Conservation (phyloP, 2,888 invertebrate genomes). For the Polylopha cassiicola region DNA sequence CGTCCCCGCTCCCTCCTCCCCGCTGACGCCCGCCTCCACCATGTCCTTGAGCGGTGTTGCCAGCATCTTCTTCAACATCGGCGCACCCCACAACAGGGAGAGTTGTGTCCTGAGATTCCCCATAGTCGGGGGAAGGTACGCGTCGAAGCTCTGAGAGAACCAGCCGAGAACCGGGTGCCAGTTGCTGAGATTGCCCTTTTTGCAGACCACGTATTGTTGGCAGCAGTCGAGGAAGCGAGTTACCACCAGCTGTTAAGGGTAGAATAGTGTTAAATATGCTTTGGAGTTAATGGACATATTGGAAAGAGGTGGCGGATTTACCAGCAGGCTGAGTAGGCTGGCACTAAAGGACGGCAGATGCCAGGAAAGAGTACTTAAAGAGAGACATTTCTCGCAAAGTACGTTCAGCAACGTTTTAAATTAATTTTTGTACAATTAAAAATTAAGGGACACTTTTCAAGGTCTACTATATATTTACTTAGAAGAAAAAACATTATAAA, state of each 20-base stretch:
- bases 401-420: too few species aligned
- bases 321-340: too few species aligned
- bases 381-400: too few species aligned
- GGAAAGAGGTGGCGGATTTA: too few species aligned
- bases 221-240: slow-evolving; percentile 92
- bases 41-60: slow-evolving; percentile 70
- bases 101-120: slow-evolving; percentile 82
- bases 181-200: slow-evolving; percentile 93
- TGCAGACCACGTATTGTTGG: slow-evolving; percentile 93
- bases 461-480: too few species aligned
- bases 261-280: slow-evolving; percentile 1
- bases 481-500: too few species aligned
- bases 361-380: too few species aligned
- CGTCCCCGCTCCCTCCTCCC: slow-evolving; percentile 71
- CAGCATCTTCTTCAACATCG: slow-evolving; percentile 60
- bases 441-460: too few species aligned
- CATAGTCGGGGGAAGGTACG: slow-evolving; percentile 83
- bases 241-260: slow-evolving; percentile 82
- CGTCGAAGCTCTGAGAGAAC: slow-evolving; percentile 88
- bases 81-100: slow-evolving; percentile 82
- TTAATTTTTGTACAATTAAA: too few species aligned
- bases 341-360: too few species aligned
- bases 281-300: too few species aligned
- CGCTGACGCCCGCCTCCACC: slow-evolving; percentile 63
- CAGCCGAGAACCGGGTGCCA: slow-evolving; percentile 99